Conservation (phyloP, 2,113 vertebrate genomes). For the Cariama cristata region DNA sequence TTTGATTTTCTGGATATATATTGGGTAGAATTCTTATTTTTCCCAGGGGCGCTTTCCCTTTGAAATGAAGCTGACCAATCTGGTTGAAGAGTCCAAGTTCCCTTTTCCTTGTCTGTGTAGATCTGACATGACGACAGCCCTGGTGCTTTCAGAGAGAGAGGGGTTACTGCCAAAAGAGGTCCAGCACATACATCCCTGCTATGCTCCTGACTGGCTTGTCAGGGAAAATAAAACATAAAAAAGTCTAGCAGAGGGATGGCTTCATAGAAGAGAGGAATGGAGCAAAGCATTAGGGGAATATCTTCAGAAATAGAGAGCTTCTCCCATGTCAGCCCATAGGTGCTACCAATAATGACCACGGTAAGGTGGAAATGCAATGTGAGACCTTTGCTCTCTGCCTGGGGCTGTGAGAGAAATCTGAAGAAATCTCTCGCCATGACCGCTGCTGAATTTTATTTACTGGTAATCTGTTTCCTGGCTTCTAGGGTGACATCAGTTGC, state of each 20-base stretch:
- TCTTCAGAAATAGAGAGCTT: not conserved
- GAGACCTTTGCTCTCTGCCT: not conserved
- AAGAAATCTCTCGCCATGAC: not conserved
- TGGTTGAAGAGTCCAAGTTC: not conserved
- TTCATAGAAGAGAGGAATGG: not conserved
- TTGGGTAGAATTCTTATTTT: not conserved
- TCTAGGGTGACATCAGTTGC: not conserved
- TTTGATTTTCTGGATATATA: not conserved
- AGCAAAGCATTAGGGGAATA: not conserved
- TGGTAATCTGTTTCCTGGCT: not conserved
- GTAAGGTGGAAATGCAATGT: not conserved
- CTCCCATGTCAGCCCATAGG: not conserved
- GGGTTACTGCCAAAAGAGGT: not conserved
- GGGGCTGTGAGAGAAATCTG: not conserved
- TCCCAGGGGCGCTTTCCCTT: not conserved
- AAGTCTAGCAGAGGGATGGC: fast-evolving
- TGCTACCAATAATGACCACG: not conserved
- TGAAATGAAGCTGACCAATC: not conserved
- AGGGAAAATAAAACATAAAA: not conserved
- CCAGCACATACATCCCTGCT: not conserved
- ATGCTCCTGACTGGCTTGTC: not conserved
- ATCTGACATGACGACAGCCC: not conserved
- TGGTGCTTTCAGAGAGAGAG: not conserved
- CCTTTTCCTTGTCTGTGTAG: not conserved
- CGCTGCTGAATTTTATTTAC: not conserved